Evolutionary conservation across 2,888 invertebrate species (phyloP).

Genomic region (Drosophila multiciliata): DNA sequence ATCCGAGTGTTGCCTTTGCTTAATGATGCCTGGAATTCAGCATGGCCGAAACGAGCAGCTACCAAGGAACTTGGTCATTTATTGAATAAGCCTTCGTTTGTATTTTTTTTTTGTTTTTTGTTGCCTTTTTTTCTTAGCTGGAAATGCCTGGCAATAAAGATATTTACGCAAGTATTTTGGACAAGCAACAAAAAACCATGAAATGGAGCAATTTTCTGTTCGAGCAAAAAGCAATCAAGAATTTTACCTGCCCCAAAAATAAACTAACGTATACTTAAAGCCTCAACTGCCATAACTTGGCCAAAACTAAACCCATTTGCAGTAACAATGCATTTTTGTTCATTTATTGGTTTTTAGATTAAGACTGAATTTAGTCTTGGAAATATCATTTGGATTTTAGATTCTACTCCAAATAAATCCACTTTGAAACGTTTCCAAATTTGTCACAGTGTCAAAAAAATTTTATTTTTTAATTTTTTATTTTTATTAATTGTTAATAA

Average conservation of each 20-base stretch:
- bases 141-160: conserved; percentile 70
- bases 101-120: conserved; percentile 8
- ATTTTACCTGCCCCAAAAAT: conserved; percentile 6
- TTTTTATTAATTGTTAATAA: background rate
- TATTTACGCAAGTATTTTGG: conserved; percentile 66
- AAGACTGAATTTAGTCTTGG: background rate
- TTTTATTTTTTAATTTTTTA: background rate
- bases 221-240: conserved; percentile 37
- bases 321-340: background rate
- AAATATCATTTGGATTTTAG: background rate
- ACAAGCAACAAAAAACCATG: conserved; percentile 30
- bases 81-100: conserved; percentile 54
- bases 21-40: conserved; percentile 82
- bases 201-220: conserved; percentile 73
- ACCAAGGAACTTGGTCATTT: conserved; percentile 47
- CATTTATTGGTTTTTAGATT: background rate
- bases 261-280: conserved; percentile 13
- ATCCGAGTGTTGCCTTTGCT: conserved; percentile 66
- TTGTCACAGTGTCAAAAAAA: no score
- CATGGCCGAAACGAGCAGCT: conserved; percentile 75
- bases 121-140: conserved; percentile 30
- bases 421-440: background rate
- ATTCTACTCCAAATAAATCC: background rate
- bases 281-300: background rate
- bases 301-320: background rate